Evolutionary conservation across 1,140 invertebrate genomes (phyloP), one percentile per base, ranked within the genome.

Genomic region (Brachionus rubens): DNA sequence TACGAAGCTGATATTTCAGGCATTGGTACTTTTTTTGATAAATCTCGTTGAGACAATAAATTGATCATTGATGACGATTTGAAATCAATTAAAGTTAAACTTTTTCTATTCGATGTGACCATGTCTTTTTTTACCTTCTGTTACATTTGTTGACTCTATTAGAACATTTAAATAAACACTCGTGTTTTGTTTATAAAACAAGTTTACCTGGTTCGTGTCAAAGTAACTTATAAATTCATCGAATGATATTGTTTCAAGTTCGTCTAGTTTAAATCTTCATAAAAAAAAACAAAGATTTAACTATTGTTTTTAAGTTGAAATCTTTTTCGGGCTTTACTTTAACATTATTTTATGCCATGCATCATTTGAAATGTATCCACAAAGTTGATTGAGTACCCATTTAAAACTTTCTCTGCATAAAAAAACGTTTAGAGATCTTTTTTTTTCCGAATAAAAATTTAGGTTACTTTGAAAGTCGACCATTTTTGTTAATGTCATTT

Each of bases 321-420:
- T 28, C 3, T 3, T 14, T 19, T 24, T 1, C 2, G 7, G 36
- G 7, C 19, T 26, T 21, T 75, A 75, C 72, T 54, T 59, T 54
- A 40, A 10, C 1, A 33, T 12, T 21, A 56, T 54, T 75, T 75
- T 59, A n/a, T 43, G 12, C 72, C 72, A 75, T 0, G 30, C 14
- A n/a, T 75, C 72, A 59, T 75, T 75, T 10, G 48, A 36, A 1
- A 75, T 56, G 30, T 28, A 75, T 21, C 72, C 72, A 59, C 72
- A 75, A 16, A 75, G 47, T 47, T 75, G 72, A 4, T 41, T 40
- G 19, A 75, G 21, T 10, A 75, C 28, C 21, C 50, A 54, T 56
- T 46, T 46, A 16, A 75, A 75, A 7, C n/a, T 33, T 41, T 75
- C 72, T 47, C 72, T 75, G 3, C 2, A 24, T 19, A 24, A 26